Conservation (phyloP, 1,140 invertebrate genomes). For the Drosophila varians region DNA sequence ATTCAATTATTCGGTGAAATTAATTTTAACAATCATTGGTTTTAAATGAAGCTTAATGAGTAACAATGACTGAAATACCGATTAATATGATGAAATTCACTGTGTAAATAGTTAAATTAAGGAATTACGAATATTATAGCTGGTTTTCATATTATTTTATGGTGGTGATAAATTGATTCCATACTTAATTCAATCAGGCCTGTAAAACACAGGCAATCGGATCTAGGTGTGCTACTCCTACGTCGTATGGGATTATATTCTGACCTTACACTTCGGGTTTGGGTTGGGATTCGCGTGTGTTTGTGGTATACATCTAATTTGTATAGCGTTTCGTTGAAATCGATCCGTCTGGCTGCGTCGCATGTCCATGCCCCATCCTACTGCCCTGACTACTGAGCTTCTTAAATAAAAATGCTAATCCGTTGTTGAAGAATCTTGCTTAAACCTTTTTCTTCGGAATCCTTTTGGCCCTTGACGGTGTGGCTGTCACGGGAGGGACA, state of each 20-base stretch:
- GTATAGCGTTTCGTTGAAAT: slow-evolving; percentile 23
- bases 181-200: slow-evolving; percentile 56
- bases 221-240: slow-evolving; percentile 8
- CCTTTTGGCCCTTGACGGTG: slow-evolving; percentile 41
- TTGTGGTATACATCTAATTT: slow-evolving; percentile 37
- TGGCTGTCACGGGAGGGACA: not conserved
- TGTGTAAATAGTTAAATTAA: slow-evolving; percentile 9
- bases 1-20: not conserved
- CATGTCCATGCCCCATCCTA: not conserved
- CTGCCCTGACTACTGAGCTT: slow-evolving; percentile 48
- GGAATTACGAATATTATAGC: slow-evolving; percentile 59
- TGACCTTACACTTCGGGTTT: slow-evolving; percentile 2
- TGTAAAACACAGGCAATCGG: slow-evolving; percentile 41
- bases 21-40: slow-evolving; percentile 10
- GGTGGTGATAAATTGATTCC: slow-evolving; percentile 51
- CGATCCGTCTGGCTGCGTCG: not conserved
- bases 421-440: not conserved
- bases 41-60: not conserved
- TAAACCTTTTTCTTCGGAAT: slow-evolving; percentile 59
- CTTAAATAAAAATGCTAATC: slow-evolving; percentile 64
- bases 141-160: slow-evolving; percentile 37
- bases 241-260: slow-evolving; percentile 11
- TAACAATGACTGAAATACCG: not conserved
- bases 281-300: slow-evolving; percentile 17
- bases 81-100: not conserved